phyloP scores from a whole-genome alignment of 2,113 vertebrate genomes.

The Pomatorhinus ruficollis region DNA sequence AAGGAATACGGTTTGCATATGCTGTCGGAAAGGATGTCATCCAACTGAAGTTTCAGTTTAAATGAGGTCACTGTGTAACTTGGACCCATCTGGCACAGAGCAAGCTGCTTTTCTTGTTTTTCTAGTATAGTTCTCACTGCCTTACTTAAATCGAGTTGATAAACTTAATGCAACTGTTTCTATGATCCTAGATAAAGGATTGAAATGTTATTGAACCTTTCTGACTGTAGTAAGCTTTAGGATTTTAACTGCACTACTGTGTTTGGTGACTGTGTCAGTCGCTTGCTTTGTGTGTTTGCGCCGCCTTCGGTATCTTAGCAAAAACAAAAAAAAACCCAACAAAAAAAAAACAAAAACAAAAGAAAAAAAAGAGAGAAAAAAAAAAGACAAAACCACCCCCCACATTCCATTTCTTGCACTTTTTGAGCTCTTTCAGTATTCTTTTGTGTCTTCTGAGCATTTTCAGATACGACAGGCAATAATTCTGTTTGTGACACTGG shows the following conservation, averaged over 20 bases:
- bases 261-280: conserved; percentile 84
- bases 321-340: conserved; percentile 70
- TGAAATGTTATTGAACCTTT: conserved; percentile 74
- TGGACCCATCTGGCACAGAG: conserved; percentile 76
- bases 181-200: conserved; percentile 77
- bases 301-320: conserved; percentile 80
- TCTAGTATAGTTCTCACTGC: conserved; percentile 86
- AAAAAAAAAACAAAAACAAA: conserved; percentile 46
- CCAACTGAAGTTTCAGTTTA: conserved; percentile 72
- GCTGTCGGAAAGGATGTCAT: conserved; percentile 75
- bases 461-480: conserved; percentile 84
- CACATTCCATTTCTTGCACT: conserved; percentile 83
- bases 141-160: conserved; percentile 87
- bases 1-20: conserved; percentile 79
- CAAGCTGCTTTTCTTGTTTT: conserved; percentile 82
- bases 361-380: conserved; percentile 21
- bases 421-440: conserved; percentile 76
- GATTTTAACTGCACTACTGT: conserved; percentile 84
- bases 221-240: conserved; percentile 85
- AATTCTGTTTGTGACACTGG: conserved; percentile 86
- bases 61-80: conserved; percentile 74
- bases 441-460: conserved; percentile 81
- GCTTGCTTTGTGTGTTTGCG: conserved; percentile 82
- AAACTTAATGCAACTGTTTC: conserved; percentile 85
- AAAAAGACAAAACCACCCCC: neutral